Evolutionary conservation across 2,797 vertebrate genomes (phyloP).

Genomic region (Pteropus rufus): DNA sequence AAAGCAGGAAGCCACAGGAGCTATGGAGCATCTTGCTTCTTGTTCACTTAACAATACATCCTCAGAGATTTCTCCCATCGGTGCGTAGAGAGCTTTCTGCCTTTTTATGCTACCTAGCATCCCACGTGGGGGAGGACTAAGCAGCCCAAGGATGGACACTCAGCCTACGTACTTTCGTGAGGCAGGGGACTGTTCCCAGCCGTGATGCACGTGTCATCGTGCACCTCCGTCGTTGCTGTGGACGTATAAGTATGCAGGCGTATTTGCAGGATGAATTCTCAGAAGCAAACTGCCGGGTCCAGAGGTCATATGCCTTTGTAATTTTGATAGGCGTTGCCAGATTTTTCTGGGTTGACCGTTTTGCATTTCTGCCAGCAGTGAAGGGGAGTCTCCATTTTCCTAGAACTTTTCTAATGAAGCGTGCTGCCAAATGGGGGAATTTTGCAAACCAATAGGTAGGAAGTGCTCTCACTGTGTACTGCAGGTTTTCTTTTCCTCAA

Average conservation of each 20-base stretch:
- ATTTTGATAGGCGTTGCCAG: not conserved
- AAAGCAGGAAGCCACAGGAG: not conserved
- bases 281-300: not conserved
- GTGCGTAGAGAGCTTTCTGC: not conserved
- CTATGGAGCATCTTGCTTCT: not conserved
- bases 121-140: not conserved
- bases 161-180: not conserved
- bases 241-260: rapidly evolving
- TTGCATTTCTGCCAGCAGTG: not conserved
- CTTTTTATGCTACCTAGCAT: not conserved
- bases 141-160: not conserved
- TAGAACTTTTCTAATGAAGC: not conserved
- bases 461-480: not conserved
- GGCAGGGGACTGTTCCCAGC: not conserved
- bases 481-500: not conserved
- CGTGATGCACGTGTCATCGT: not conserved
- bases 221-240: too few relatives aligned
- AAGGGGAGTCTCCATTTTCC: too few relatives aligned
- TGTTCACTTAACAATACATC: not conserved
- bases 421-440: not conserved
- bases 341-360: not conserved
- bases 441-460: not conserved
- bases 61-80: not conserved
- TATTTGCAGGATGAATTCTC: not conserved
- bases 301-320: not conserved